Percentiles rank a stretch among this genome's conserved stretches.
Conservation (phyloP, 2,113 vertebrate species). For the Campylorhamphus procurvoides region DNA sequence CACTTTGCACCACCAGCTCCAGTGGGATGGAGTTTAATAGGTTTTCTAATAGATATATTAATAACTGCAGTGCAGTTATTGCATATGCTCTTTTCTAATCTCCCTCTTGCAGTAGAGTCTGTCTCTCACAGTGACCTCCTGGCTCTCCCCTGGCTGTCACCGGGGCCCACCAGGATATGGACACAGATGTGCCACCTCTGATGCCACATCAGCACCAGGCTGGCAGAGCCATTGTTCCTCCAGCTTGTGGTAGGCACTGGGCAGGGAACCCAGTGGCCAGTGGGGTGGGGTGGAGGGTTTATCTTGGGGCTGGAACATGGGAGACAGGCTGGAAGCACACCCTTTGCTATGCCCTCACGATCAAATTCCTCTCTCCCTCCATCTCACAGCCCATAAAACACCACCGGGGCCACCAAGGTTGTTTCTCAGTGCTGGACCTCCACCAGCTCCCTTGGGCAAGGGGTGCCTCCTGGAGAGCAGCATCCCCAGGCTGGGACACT, state of each 20-base stretch:
- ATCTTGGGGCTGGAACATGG: accelerated
- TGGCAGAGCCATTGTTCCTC: accelerated
- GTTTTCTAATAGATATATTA: accelerated
- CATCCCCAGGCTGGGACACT: not conserved
- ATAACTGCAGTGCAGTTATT: not conserved
- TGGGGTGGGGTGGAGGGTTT: accelerated
- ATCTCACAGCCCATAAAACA: not conserved
- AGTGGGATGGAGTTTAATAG: not conserved
- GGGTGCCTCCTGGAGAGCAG: not conserved
- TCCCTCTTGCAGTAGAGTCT: not conserved
- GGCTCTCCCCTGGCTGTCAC: not conserved
- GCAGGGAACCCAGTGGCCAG: not conserved
- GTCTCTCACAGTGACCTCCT: not conserved
- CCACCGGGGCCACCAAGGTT: not conserved
- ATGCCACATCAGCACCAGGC: accelerated
- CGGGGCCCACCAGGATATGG: accelerated
- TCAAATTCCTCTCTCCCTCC: not conserved
- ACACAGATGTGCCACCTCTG: not conserved
- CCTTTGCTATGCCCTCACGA: accelerated
- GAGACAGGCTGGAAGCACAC: accelerated
- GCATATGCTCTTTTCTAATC: not conserved
- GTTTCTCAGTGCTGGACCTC: not conserved
- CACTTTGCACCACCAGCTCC: not conserved
- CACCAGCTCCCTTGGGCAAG: accelerated
- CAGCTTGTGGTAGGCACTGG: not conserved